Percentiles rank a stretch among this genome's conserved stretches.
Conservation (phyloP, 2,113 vertebrate genomes). For the Strigops habroptila region DNA sequence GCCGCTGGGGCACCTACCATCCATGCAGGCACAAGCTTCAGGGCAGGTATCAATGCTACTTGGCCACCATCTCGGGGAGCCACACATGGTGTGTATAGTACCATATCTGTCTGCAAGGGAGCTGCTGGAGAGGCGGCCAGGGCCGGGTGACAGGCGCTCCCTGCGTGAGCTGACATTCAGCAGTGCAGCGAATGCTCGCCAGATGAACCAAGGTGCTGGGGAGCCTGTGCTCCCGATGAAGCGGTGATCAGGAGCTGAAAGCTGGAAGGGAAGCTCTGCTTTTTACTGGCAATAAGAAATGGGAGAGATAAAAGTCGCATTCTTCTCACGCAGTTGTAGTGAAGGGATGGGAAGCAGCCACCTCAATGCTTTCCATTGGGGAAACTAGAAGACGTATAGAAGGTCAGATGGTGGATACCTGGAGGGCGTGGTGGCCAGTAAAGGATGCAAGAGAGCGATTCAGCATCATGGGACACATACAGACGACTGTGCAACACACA, state of each 20-base stretch:
- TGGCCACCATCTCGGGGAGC: background rate
- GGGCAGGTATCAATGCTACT: background rate
- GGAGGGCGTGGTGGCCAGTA: background rate
- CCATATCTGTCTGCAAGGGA: background rate
- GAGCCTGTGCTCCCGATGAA: background rate
- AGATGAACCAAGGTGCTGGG: background rate
- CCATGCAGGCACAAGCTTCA: background rate
- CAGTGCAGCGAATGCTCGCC: background rate
- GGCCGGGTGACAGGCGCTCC: background rate
- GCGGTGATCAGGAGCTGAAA: background rate
- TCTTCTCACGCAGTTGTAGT: background rate
- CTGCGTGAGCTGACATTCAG: background rate
- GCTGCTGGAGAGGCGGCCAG: background rate
- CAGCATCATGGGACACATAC: rapidly evolving
- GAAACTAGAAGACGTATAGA: background rate
- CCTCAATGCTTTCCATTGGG: background rate
- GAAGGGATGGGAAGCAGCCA: background rate
- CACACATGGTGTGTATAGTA: background rate
- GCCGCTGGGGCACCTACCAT: rapidly evolving
- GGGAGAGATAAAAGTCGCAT: rapidly evolving
- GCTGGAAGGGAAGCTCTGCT: background rate
- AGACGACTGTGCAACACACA: background rate
- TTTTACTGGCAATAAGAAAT: background rate
- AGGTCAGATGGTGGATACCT: background rate
- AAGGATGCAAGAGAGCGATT: background rate